A percentile compares a stretch with the other conserved stretches of the same genome.
phyloP scores from a whole-genome alignment of 2,113 vertebrate species.

The Gasterosteus aculeatus region DNA sequence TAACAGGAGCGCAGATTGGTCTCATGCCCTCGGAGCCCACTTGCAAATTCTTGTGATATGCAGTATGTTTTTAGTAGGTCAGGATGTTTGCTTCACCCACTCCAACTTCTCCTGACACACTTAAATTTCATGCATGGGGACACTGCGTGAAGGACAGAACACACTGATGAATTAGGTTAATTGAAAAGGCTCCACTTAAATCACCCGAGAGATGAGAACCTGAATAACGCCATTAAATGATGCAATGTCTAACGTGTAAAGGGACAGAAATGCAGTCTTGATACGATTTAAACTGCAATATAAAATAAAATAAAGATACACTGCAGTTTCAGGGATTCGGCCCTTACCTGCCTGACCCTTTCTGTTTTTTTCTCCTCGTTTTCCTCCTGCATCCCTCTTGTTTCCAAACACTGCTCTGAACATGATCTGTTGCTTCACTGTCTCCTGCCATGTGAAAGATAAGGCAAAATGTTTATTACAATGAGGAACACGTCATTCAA shows the following conservation, averaged over 20 bases:
- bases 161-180: conserved; percentile 77
- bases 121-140: conserved; percentile 70
- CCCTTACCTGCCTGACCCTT: conserved; percentile 62
- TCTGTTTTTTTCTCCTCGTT: conserved; percentile 52
- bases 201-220: conserved; percentile 72
- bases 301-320: not conserved
- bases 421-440: conserved; percentile 62
- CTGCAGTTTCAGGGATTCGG: not conserved
- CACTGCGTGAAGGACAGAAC: conserved; percentile 69
- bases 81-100: conserved; percentile 67
- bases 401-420: conserved; percentile 77
- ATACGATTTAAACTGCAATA: not conserved
- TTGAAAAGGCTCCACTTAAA: conserved; percentile 71
- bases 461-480: conserved; percentile 29
- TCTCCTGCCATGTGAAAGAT: conserved; percentile 13
- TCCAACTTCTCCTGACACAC: conserved; percentile 77
- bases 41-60: conserved; percentile 30
- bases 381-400: conserved; percentile 63
- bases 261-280: not conserved
- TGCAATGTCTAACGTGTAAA: conserved; percentile 25
- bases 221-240: conserved; percentile 54
- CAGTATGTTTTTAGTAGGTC: conserved; percentile 72
- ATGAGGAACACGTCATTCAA: conserved; percentile 28
- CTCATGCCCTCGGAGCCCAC: not conserved
- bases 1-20: not conserved